Percentiles rank a stretch among this genome's conserved stretches.
Evolutionary conservation across 2,888 invertebrate species (phyloP).

Genomic region (Pristionchus exspectatus): DNA sequence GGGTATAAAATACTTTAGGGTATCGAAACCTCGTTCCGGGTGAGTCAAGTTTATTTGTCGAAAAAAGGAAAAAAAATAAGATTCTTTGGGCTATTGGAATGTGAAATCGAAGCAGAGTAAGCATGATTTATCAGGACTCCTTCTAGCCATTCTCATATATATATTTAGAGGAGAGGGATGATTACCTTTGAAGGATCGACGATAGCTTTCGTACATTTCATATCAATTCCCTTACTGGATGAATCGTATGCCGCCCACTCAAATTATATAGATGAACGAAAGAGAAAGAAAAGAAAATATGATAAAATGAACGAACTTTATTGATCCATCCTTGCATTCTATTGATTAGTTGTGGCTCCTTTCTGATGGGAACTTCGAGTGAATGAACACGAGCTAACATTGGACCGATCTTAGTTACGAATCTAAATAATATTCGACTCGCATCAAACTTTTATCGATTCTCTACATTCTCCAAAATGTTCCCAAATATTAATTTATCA

Average conservation of each 20-base stretch:
- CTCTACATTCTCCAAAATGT: too few species aligned
- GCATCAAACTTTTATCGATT: neutral
- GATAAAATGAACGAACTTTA: neutral
- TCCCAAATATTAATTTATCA: neutral
- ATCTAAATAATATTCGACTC: constrained; percentile 53
- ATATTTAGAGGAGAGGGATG: neutral
- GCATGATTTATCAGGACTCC: too few species aligned
- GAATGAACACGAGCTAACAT: constrained; percentile 94
- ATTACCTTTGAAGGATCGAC: constrained; percentile 11
- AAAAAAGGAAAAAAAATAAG: too few species aligned
- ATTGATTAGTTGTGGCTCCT: constrained; percentile 87
- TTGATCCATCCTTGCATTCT: constrained; percentile 1
- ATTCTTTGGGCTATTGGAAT: too few species aligned
- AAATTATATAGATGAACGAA: neutral
- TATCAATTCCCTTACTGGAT: constrained; percentile 1
- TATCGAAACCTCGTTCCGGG: too few species aligned
- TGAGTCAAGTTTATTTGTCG: too few species aligned
- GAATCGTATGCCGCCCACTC: constrained; percentile 35
- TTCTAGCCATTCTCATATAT: too few species aligned
- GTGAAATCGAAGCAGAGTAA: too few species aligned
- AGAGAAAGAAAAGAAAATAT: neutral
- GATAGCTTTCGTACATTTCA: neutral
- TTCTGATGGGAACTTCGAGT: constrained; percentile 91
- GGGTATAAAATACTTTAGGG: too few species aligned
- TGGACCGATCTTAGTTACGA: constrained; percentile 88